Percentiles rank a stretch among this genome's conserved stretches.
phyloP scores from a whole-genome alignment of 2,113 vertebrate species.

The Enhydra lutris region DNA sequence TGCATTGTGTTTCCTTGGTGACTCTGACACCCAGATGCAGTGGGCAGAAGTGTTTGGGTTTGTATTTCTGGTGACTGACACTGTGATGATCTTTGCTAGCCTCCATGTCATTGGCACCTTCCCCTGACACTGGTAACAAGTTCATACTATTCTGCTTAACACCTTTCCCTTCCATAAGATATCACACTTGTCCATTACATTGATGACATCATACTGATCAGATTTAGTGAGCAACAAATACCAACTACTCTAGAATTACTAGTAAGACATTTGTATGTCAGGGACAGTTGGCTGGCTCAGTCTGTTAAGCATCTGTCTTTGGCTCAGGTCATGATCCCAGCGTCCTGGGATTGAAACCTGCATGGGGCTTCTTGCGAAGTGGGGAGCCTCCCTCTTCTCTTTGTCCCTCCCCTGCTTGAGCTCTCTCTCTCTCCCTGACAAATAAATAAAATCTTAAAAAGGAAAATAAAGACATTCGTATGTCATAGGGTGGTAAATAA shows the following conservation, averaged over 20 bases:
- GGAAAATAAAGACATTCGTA: background rate
- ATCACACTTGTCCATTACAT: background rate
- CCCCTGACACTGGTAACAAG: background rate
- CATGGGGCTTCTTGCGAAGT: too few relatives aligned
- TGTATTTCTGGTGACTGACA: background rate
- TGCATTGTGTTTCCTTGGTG: background rate
- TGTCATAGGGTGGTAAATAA: background rate
- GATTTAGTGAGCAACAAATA: background rate
- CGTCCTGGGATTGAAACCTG: too few relatives aligned
- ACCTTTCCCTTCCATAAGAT: background rate
- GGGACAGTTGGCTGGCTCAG: background rate
- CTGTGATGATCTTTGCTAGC: background rate
- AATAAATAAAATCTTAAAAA: too few relatives aligned
- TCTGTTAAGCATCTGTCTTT: too few relatives aligned
- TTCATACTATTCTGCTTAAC: background rate
- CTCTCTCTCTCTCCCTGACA: too few relatives aligned
- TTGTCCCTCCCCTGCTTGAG: too few relatives aligned
- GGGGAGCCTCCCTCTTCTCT: too few relatives aligned
- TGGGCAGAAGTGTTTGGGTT: background rate
- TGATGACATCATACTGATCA: background rate
- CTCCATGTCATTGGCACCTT: background rate
- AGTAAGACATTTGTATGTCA: background rate
- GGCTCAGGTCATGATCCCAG: too few relatives aligned
- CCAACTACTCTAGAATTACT: background rate
- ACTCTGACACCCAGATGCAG: background rate